These are phyloP conservation scores for Diogma glabrata DNA, from an alignment of 2,888 invertebrate species.

Conservation along the genomic window DNA sequence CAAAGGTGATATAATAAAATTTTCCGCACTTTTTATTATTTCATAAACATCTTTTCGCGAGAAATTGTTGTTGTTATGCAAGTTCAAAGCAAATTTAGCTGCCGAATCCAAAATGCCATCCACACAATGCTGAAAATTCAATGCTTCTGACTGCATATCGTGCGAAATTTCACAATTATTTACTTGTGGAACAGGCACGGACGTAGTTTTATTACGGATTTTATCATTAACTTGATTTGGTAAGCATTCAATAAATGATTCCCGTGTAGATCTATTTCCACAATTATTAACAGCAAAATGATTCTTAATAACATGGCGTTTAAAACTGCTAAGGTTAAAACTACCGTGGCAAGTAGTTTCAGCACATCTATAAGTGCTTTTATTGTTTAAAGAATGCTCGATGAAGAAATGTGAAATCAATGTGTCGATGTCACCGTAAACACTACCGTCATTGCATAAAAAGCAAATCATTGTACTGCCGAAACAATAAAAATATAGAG, in stretches of 20 bases:
- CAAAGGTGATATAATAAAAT: not conserved
- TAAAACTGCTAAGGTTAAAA: not conserved
- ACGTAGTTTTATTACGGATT: too few species aligned
- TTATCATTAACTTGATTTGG: too few species aligned
- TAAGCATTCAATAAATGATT: too few species aligned
- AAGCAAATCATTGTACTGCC: not conserved
- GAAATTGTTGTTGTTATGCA: not conserved
- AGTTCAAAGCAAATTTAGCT: slow-evolving; percentile 1
- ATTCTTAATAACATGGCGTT: not conserved
- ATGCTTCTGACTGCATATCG: not conserved
- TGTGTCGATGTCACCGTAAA: not conserved
- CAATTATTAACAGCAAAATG: not conserved
- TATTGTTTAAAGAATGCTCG: not conserved
- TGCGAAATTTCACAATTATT: not conserved
- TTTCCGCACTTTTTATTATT: not conserved
- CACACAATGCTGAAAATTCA: not conserved
- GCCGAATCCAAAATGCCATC: not conserved
- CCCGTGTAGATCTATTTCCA: not conserved
- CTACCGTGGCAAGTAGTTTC: not conserved
- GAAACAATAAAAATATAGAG: too few species aligned
- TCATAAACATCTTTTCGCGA: slow-evolving; percentile 3
- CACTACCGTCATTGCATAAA: not conserved
- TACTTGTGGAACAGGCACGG: too few species aligned
- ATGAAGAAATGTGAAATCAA: not conserved
- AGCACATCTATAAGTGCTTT: not conserved